Conservation (phyloP, 2,113 vertebrate genomes). For the Pedionomus torquatus region DNA sequence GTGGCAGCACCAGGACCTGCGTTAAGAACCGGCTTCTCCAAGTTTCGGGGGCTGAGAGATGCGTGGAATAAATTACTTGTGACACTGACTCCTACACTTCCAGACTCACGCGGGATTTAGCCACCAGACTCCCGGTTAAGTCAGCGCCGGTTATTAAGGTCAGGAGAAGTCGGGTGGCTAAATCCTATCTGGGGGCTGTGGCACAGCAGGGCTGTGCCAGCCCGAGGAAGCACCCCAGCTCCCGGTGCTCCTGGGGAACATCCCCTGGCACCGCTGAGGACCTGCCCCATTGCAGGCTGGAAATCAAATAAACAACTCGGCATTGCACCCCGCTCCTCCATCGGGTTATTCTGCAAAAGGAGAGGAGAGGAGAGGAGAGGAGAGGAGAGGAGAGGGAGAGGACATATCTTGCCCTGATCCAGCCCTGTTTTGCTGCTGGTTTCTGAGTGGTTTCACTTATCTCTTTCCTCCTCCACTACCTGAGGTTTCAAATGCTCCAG, state of each 20-base stretch:
- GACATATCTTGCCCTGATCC: not conserved
- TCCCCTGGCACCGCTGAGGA: not conserved
- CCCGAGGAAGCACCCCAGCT: not conserved
- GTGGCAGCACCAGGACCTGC: not conserved
- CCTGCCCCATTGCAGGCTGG: not conserved
- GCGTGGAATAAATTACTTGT: conserved; percentile 58
- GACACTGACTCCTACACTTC: conserved; percentile 64
- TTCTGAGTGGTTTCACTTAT: conserved; percentile 43
- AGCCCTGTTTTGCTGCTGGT: conserved; percentile 3
- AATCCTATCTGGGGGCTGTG: not conserved
- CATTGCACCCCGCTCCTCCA: not conserved
- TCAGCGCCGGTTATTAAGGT: conserved; percentile 56
- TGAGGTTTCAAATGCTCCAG: conserved; percentile 26
- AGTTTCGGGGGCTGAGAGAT: conserved; percentile 50
- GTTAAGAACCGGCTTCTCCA: not conserved
- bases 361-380: not conserved
- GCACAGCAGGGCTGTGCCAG: not conserved
- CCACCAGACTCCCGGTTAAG: conserved; percentile 41
- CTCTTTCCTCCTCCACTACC: conserved; percentile 51
- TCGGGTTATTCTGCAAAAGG: not conserved
- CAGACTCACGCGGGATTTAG: conserved; percentile 42
- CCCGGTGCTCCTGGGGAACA: rapidly evolving
- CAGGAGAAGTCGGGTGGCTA: conserved; percentile 51
- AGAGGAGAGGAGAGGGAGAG: not conserved
- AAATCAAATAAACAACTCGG: not conserved